Conservation (phyloP, 2,888 invertebrate species). For the Caenorhabditis sp. region DNA sequence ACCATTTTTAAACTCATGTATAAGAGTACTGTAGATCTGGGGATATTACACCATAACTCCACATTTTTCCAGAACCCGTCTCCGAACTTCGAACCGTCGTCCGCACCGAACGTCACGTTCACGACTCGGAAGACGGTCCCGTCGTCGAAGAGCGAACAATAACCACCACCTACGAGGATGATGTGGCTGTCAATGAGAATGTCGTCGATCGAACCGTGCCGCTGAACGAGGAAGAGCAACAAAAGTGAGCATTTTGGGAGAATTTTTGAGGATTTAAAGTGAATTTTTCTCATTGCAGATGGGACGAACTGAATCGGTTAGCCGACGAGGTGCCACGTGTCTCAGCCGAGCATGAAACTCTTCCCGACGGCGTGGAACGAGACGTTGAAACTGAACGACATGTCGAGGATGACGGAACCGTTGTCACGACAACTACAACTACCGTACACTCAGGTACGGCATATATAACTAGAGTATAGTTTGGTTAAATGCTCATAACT, state of each 20-base stretch:
- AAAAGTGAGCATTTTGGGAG: slow-evolving; percentile 43
- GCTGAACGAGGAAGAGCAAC: slow-evolving; percentile 61
- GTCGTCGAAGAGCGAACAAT: slow-evolving; percentile 67
- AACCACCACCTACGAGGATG: slow-evolving; percentile 63
- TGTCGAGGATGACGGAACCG: slow-evolving; percentile 57
- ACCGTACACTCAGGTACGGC: slow-evolving; percentile 47
- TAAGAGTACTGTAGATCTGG: no score
- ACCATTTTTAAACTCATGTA: neutral
- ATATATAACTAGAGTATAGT: no score
- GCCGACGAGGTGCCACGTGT: slow-evolving; percentile 9
- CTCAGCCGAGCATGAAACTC: slow-evolving; percentile 10
- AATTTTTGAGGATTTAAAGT: neutral
- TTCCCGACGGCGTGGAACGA: slow-evolving; percentile 17
- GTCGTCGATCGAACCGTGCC: slow-evolving; percentile 58
- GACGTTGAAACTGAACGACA: slow-evolving; percentile 46
- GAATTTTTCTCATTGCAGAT: slow-evolving; percentile 34
- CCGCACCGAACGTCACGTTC: slow-evolving; percentile 66
- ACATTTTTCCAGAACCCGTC: slow-evolving; percentile 28
- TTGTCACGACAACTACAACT: slow-evolving; percentile 54
- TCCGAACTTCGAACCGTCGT: slow-evolving; percentile 61
- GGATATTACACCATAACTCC: neutral
- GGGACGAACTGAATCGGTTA: slow-evolving; percentile 47
- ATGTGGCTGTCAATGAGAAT: slow-evolving; percentile 61
- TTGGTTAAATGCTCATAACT: no score
- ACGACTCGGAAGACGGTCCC: slow-evolving; percentile 64